Conservation (phyloP, 2,113 vertebrate species). For the Eulemur rufifrons region DNA sequence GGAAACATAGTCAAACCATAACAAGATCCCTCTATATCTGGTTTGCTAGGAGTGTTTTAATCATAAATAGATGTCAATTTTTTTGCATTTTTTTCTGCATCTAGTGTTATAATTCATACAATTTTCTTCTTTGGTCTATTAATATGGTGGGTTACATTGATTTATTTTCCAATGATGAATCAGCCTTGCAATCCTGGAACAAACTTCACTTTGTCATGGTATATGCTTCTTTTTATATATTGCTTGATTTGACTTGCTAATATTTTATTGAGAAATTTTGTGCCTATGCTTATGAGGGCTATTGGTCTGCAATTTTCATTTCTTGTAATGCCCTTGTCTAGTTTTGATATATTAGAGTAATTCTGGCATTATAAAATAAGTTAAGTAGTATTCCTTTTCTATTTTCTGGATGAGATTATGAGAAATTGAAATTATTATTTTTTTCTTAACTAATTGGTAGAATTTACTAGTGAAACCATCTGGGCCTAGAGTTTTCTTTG, state of each 20-base stretch:
- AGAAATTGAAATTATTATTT: background rate
- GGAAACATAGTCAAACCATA: background rate
- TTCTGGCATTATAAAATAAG: background rate
- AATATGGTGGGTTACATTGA: background rate
- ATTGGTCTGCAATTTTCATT: background rate
- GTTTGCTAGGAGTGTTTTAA: background rate
- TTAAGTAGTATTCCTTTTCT: background rate
- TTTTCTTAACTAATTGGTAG: background rate
- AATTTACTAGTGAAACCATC: background rate
- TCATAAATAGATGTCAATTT: background rate
- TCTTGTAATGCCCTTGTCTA: background rate
- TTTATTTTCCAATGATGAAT: background rate
- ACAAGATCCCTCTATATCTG: background rate
- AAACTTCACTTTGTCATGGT: background rate
- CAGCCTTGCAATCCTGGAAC: background rate
- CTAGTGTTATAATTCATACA: background rate
- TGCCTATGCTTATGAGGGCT: background rate
- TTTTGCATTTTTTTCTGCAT: background rate
- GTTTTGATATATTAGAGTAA: background rate
- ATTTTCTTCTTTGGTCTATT: background rate
- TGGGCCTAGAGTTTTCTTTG: background rate
- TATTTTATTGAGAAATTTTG: background rate
- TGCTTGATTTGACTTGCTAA: background rate
- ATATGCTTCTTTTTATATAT: background rate
- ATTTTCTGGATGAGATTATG: background rate